These are phyloP conservation scores for Quadroppia sp. DNA, from an alignment of 2,888 invertebrate genomes.

Conservation along the genomic window DNA sequence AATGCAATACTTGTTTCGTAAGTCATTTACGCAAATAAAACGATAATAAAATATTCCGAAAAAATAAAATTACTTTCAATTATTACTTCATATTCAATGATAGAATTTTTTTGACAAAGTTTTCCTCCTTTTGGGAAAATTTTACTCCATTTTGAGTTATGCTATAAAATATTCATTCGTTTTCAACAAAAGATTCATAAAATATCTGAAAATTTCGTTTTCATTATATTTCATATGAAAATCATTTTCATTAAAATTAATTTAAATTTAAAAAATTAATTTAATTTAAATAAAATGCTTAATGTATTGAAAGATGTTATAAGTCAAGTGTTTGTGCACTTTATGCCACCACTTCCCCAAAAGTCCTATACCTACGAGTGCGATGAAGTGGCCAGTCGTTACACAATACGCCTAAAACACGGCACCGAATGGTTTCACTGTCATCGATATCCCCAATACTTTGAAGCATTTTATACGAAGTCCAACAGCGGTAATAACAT, in stretches of 20 bases:
- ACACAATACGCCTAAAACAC: slow-evolving; percentile 33
- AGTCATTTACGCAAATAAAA: neutral
- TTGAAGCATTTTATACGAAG: slow-evolving; percentile 29
- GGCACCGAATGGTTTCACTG: slow-evolving; percentile 20
- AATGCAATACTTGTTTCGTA: neutral
- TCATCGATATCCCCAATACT: slow-evolving; percentile 30
- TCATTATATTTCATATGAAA: neutral
- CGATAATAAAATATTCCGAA: neutral
- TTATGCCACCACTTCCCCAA: slow-evolving; percentile 22
- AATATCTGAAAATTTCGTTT: neutral
- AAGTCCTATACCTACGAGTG: slow-evolving; percentile 31
- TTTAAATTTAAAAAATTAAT: too few species aligned
- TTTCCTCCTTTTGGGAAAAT: neutral
- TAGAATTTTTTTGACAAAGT: neutral
- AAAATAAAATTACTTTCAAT: neutral
- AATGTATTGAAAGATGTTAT: slow-evolving; percentile 10
- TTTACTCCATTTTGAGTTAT: neutral
- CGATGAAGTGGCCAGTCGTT: slow-evolving; percentile 30
- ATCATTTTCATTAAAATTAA: neutral
- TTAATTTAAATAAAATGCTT: neutral
- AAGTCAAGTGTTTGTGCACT: slow-evolving; percentile 9
- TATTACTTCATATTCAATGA: neutral
- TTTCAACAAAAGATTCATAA: neutral
- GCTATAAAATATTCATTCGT: too few species aligned
- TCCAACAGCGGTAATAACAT: slow-evolving; percentile 31